Evolutionary conservation across 2,797 vertebrate genomes (phyloP), one percentile per base, ranked within the genome.

Genomic region (Streptopelia turtur): DNA sequence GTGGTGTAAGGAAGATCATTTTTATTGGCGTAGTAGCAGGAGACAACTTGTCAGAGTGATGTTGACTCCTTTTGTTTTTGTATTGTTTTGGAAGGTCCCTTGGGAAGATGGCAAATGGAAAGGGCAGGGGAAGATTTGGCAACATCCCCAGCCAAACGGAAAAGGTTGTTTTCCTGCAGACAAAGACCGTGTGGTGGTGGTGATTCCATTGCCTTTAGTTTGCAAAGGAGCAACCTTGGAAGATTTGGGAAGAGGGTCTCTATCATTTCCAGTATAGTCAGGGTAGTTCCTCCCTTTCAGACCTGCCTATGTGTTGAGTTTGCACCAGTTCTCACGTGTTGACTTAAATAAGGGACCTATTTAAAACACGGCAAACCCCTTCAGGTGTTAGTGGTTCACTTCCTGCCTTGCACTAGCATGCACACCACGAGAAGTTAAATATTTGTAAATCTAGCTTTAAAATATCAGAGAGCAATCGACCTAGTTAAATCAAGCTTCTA

Each of bases 31-130:
- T 60, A 92, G 95, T 94, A 88, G 86, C 75, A 90, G 90, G 83
- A 94, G 91, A 96, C 94, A 95, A 90, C 85, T 94, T 95, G 95
- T 96, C 94, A 96, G 47, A 90, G 70, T 82, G 90, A 90, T 94
- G 92, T 89, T 93, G 91, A 95, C 71, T 90, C 37, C 52, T 80
- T 56, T 75, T 45, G 18, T 89, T 90, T 85, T 63, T 80, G 57
- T 60, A 82, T 89, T 88, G 89, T 84, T 95, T 95, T 89, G 92
- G 78, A 65, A 91, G 39, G 37, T 91, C 74, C 65, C 28, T 33
- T 90, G 87, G 70, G 87, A 97, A 69, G 72, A 61, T 83, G 93
- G 93, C 65, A 93, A 94, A 93, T 68, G 69, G 63, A 59, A 76
- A 89, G 69, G 77, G 87, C 86, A 79, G 55, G 84, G 59, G 72